These are phyloP conservation scores for Argyrosomus japonicus DNA, from an alignment of 2,113 vertebrate genomes.

Conservation along the genomic window DNA sequence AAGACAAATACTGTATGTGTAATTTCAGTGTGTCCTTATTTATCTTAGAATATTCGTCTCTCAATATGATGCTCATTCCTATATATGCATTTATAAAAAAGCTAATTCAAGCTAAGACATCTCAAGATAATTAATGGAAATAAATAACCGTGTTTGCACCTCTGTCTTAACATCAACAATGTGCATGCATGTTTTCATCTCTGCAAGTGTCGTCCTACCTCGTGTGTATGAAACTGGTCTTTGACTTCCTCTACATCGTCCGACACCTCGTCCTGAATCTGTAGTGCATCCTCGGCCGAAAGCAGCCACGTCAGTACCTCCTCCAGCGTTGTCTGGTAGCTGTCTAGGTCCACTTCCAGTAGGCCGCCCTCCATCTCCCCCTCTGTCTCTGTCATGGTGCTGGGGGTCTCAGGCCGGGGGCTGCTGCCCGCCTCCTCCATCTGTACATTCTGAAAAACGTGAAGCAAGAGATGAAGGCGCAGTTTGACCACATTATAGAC, in stretches of 20 bases:
- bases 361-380: slow-evolving; percentile 87
- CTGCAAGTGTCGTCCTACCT: slow-evolving; percentile 82
- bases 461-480: background rate
- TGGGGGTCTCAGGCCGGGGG: slow-evolving; percentile 84
- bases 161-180: background rate
- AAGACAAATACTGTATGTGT: background rate
- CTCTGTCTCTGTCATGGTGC: slow-evolving; percentile 87
- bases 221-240: slow-evolving; percentile 96
- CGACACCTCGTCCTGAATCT: slow-evolving; percentile 93
- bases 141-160: background rate
- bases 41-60: background rate
- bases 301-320: slow-evolving; percentile 98
- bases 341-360: slow-evolving; percentile 90
- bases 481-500: background rate
- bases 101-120: background rate
- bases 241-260: slow-evolving; percentile 97
- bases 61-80: background rate
- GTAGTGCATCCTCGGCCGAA: slow-evolving; percentile 92
- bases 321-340: slow-evolving; percentile 94
- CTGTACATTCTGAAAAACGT: slow-evolving; percentile 66
- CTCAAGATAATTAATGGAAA: background rate
- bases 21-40: background rate
- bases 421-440: slow-evolving; percentile 75
- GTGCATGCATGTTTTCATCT: background rate
- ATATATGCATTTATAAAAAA: background rate